Conservation (phyloP, 2,113 vertebrate species). For the Hemicordylus capensis region DNA sequence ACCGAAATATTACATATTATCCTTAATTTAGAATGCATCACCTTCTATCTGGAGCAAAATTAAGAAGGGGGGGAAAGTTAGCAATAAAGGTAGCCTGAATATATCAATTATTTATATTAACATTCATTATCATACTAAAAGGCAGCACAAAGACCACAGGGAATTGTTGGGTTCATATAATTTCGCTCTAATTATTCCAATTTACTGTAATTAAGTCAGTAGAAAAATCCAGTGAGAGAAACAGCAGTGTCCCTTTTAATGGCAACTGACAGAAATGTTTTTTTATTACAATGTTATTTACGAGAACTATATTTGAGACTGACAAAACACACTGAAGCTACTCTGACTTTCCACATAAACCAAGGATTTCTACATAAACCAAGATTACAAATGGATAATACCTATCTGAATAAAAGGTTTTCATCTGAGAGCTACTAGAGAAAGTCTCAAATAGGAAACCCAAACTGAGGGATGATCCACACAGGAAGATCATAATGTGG, state of each 20-base stretch:
- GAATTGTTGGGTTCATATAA: constrained; percentile 63
- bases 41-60: constrained; percentile 58
- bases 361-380: background rate
- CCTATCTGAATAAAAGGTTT: background rate
- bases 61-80: constrained; percentile 55
- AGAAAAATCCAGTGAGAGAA: constrained; percentile 57
- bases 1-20: constrained; percentile 48
- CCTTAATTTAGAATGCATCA: constrained; percentile 33
- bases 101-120: constrained; percentile 70
- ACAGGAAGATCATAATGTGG: background rate
- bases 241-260: constrained; percentile 60
- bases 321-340: constrained; percentile 29
- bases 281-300: constrained; percentile 56
- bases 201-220: constrained; percentile 73
- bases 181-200: constrained; percentile 73
- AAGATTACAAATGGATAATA: background rate
- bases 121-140: constrained; percentile 68
- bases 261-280: constrained; percentile 33
- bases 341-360: constrained; percentile 32
- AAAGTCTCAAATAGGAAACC: background rate
- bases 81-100: constrained; percentile 51
- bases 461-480: background rate
- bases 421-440: background rate
- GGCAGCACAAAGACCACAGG: constrained; percentile 57
- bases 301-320: constrained; percentile 13